Evolutionary conservation across 2,888 invertebrate genomes (phyloP).

Genomic region (Acronicta alni): DNA sequence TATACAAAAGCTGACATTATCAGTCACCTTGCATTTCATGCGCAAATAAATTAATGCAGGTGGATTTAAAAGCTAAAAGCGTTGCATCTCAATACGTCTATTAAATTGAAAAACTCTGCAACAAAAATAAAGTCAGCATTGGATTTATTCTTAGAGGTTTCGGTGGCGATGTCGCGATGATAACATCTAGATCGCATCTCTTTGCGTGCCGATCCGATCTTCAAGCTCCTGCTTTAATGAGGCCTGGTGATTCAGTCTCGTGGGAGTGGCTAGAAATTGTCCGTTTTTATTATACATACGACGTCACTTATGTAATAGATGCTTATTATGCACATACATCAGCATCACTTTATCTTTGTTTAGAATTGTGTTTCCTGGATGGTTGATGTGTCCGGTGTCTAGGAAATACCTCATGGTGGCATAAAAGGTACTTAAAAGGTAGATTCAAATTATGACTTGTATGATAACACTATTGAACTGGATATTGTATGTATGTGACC

Average conservation of each 20-base stretch:
- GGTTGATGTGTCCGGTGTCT: conserved; percentile 20
- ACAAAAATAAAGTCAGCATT: conserved; percentile 53
- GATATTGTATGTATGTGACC: too few relatives aligned
- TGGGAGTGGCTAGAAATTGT: conserved; percentile 60
- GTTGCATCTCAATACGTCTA: conserved; percentile 5
- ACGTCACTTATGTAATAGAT: conserved; percentile 45
- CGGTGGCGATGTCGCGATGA: conserved; percentile 66
- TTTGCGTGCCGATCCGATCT: conserved; percentile 85
- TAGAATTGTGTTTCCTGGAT: conserved; percentile 32
- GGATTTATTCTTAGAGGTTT: conserved; percentile 63
- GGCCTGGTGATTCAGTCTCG: conserved; percentile 63
- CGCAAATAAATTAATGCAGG: conserved; percentile 6
- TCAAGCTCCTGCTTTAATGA: conserved; percentile 71
- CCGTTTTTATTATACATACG: conserved; percentile 56
- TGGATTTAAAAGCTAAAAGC: conserved; percentile 6
- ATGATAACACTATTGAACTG: too few relatives aligned
- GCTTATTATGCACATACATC: conserved; percentile 49
- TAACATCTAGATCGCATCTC: conserved; percentile 80
- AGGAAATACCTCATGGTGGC: not conserved
- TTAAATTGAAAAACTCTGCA: conserved; percentile 48
- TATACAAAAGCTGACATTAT: not conserved
- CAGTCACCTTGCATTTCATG: not conserved
- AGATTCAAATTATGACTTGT: not conserved
- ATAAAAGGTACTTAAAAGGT: too few relatives aligned
- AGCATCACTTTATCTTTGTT: conserved; percentile 42